phyloP scores from a whole-genome alignment of 1,140 invertebrate species.

The Scaptodrosophila lebanonensis region DNA sequence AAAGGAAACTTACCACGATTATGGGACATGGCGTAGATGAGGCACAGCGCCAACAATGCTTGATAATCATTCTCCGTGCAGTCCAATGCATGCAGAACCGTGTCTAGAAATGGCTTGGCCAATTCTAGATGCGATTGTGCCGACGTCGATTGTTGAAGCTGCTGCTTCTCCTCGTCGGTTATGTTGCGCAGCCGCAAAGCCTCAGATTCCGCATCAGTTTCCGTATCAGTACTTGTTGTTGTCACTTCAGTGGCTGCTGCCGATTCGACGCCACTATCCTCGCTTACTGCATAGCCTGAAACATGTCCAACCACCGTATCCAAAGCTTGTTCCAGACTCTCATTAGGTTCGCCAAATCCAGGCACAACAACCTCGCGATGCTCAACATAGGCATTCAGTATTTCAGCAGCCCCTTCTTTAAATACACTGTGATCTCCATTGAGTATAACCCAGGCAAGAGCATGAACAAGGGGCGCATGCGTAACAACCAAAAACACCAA shows the following conservation, averaged over 20 bases:
- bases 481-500: constrained; percentile 98
- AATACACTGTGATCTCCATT: constrained; percentile 86
- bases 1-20: constrained; percentile 87
- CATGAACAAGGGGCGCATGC: constrained; percentile 91
- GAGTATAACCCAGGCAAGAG: constrained; percentile 92
- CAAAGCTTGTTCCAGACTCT: constrained; percentile 82
- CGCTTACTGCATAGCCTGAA: constrained; percentile 39
- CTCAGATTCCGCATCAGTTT: constrained; percentile 19
- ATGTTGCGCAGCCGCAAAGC: constrained; percentile 82
- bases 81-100: constrained; percentile 89
- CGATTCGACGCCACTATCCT: constrained; percentile 48
- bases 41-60: constrained; percentile 92
- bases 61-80: constrained; percentile 96
- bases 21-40: constrained; percentile 94
- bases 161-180: constrained; percentile 95
- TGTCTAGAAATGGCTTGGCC: constrained; percentile 88
- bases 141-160: constrained; percentile 77
- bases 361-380: constrained; percentile 78
- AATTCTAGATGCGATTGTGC: constrained; percentile 27
- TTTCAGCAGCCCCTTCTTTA: constrained; percentile 84
- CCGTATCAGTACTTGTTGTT: constrained; percentile 19
- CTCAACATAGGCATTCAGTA: constrained; percentile 85
- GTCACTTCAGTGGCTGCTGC: constrained; percentile 29
- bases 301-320: constrained; percentile 70
- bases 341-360: constrained; percentile 78